These are phyloP conservation scores for Indicator indicator DNA, from an alignment of 2,113 vertebrate genomes.

Conservation along the genomic window DNA sequence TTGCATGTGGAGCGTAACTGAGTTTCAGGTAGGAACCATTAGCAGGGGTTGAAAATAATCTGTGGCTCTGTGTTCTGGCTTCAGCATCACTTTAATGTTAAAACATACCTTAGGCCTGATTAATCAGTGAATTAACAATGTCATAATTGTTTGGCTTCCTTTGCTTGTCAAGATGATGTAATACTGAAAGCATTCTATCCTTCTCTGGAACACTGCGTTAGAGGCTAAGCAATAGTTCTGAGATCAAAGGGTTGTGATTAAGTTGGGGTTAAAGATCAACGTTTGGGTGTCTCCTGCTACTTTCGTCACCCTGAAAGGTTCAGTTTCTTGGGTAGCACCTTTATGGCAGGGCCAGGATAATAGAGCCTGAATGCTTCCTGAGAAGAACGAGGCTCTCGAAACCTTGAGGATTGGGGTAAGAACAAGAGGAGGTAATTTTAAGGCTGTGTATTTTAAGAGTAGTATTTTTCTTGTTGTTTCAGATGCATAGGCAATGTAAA, in stretches of 20 bases:
- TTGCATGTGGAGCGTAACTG: not conserved
- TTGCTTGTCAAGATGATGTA: not conserved
- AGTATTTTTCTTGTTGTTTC: not conserved
- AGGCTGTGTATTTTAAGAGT: not conserved
- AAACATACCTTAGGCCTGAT: not conserved
- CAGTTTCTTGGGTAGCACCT: not conserved
- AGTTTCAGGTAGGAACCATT: not conserved
- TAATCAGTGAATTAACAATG: not conserved
- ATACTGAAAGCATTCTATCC: not conserved
- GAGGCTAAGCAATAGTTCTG: not conserved
- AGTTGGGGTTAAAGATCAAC: not conserved
- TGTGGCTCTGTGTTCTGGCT: not conserved
- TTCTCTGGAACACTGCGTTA: not conserved
- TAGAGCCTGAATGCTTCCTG: not conserved
- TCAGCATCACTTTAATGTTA: not conserved
- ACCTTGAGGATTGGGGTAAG: not conserved
- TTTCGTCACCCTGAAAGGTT: not conserved
- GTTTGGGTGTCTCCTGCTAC: not conserved
- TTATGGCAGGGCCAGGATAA: not conserved
- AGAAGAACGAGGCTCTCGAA: not conserved
- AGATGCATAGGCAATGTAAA: not conserved
- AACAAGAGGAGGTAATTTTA: not conserved
- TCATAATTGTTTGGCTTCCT: not conserved
- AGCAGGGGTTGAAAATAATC: not conserved
- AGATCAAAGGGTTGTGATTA: not conserved